These are phyloP conservation scores for Cervus canadensis DNA, from an alignment of 2,113 vertebrate species.

Conservation along the genomic window DNA sequence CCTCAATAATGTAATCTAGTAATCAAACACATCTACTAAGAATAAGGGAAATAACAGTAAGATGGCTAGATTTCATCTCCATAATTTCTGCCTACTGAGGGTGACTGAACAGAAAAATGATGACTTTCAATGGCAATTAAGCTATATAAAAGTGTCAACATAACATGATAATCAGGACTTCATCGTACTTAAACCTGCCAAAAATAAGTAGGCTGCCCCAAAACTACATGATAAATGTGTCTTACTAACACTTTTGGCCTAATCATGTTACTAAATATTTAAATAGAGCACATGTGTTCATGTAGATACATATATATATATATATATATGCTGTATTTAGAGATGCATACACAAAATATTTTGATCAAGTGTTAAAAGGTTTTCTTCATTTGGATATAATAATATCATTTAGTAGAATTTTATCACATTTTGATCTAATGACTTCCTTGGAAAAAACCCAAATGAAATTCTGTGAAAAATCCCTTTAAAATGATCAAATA, in stretches of 20 bases:
- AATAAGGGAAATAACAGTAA: neutral
- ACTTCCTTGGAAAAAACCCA: slow-evolving; percentile 46
- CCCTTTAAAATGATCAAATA: slow-evolving; percentile 5
- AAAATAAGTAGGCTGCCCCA: neutral
- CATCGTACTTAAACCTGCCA: neutral
- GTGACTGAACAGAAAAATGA: neutral
- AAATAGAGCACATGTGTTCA: neutral
- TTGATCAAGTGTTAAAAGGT: slow-evolving; percentile 30
- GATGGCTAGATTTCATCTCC: neutral
- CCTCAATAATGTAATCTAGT: neutral
- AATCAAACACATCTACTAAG: neutral
- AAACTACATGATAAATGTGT: neutral
- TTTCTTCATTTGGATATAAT: neutral
- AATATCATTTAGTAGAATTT: slow-evolving; percentile 38
- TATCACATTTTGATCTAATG: neutral
- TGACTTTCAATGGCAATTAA: neutral
- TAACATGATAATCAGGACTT: neutral
- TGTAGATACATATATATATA: neutral
- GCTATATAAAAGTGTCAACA: neutral
- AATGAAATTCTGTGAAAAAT: slow-evolving; percentile 36
- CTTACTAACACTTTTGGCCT: neutral
- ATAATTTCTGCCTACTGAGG: neutral
- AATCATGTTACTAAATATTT: neutral
- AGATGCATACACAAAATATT: neutral
- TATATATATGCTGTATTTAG: neutral